Evolutionary conservation across 2,113 vertebrate genomes (phyloP), one percentile per base, ranked within the genome.

Genomic region (Tinamus guttatus): DNA sequence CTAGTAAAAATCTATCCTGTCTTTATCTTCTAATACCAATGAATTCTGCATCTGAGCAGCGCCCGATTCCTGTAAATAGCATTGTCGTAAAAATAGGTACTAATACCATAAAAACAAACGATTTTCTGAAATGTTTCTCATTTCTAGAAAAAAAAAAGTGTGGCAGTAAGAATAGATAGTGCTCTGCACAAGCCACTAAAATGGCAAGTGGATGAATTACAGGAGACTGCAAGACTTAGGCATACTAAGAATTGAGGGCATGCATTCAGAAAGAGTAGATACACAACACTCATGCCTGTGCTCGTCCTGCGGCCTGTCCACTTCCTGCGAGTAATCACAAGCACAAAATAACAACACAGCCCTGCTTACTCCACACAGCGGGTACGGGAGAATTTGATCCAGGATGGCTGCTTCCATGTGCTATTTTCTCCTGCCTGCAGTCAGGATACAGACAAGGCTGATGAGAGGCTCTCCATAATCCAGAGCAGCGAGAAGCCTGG

Each of bases 1-100:
- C 73, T 43, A 81, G 54, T 79, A 92, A 90, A 96, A 94, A 86
- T 52, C 82, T 90, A 58, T 40, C 79, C 51, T 76, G 59, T 28
- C 63, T 85, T 63, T 93, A 45, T 71, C 80, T 81, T 78, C 71
- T 34, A 32, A 74, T 45, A 24, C 63, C 75, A 63, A 17, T 7
- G 22, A 87, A 59, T 83, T 74, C 81, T 70, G 64, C 3, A 0
- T 25, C 68, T 74, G 32, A 89, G 68, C 34, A 49, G 30, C 2
- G 5, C 64, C 73, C 74, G 60, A 52, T 47, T 36, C 64, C 22
- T 56, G 36, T n/a, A 84, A 93, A 82, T 18, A 21, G 8, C 34
- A 11, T 27, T 4, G 30, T 25, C 38, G 62, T 10, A 41, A 24
- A 41, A 69, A 5, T 36, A 45, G 54, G 27, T 38, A 12, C 18